Conservation (phyloP, 2,113 vertebrate species). For the Erpornis zantholeuca region DNA sequence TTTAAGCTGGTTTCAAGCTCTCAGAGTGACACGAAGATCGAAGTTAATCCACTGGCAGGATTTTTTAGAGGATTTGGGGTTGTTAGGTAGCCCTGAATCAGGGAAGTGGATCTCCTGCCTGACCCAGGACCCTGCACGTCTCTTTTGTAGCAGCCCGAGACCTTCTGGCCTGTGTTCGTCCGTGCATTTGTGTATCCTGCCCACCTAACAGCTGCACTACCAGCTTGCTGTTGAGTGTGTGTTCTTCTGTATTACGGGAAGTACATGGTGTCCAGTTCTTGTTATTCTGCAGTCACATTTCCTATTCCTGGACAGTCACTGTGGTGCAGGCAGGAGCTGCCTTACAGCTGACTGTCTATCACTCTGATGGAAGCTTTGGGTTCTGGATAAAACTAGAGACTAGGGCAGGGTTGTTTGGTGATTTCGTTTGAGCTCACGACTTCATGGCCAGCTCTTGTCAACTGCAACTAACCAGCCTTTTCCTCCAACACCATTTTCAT, state of each 20-base stretch:
- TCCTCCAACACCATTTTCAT: neutral
- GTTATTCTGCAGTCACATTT: neutral
- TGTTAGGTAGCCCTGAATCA: neutral
- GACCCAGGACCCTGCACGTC: accelerated
- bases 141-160: neutral
- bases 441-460: neutral
- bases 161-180: neutral
- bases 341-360: neutral
- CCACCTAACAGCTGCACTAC: neutral
- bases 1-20: neutral
- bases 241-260: neutral
- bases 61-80: neutral
- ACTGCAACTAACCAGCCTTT: neutral
- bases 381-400: neutral
- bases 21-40: neutral
- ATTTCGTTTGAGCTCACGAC: neutral
- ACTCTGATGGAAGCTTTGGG: neutral
- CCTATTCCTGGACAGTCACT: neutral
- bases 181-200: neutral
- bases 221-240: neutral
- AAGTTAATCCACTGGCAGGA: neutral
- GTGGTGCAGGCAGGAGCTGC: neutral
- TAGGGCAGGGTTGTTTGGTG: neutral
- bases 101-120: neutral
- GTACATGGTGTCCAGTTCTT: neutral